Evolutionary conservation across 2,113 vertebrate species (phyloP).

Genomic region (Excalfactoria chinensis): DNA sequence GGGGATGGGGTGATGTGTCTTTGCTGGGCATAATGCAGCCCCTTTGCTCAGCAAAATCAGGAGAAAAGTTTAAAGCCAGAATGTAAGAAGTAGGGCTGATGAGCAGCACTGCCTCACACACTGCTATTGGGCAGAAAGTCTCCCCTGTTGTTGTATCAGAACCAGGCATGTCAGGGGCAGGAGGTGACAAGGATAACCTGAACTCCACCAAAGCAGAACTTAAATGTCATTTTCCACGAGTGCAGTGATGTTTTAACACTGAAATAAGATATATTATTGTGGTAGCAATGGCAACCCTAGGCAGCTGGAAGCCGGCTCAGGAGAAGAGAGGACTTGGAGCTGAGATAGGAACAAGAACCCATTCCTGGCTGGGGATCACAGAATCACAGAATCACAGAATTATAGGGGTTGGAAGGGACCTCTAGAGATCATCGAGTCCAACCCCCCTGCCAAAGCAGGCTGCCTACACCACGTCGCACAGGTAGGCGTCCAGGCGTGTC

Average conservation of each 20-base stretch:
- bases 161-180: no score
- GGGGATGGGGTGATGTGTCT: background rate
- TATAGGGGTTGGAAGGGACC: no score
- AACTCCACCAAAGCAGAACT: background rate
- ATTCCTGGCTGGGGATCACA: fast-evolving
- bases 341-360: background rate
- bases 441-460: no score
- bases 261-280: background rate
- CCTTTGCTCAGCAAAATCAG: background rate
- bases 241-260: background rate
- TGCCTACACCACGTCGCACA: no score
- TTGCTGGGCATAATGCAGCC: background rate
- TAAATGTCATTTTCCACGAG: background rate
- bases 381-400: no score
- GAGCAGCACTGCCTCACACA: background rate
- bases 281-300: background rate
- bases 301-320: background rate
- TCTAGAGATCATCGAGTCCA: no score
- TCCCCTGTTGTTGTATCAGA: no score
- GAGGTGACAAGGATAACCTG: background rate
- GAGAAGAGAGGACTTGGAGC: background rate
- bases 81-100: background rate
- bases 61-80: background rate
- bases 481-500: no score
- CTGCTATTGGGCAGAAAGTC: no score